Base-by-base conservation (phyloP, 2,888 invertebrate species). In the Caenorhabditis sinica region DNA sequence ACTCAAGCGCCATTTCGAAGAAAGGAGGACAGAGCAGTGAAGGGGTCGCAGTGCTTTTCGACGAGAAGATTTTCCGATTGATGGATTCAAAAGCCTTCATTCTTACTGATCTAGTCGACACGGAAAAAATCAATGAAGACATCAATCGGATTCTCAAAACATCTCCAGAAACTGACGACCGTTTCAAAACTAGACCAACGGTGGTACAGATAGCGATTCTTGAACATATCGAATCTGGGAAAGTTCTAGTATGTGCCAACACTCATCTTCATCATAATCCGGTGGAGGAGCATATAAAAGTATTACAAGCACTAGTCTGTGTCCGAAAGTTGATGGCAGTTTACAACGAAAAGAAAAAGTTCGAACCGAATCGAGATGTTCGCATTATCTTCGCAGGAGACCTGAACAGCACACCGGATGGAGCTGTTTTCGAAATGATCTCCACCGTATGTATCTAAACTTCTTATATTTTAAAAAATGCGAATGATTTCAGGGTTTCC, bases 251-350 rank as follows among this genome's bases (percentile, higher is more conserved):
- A 9, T 93, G 94, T 4, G 97, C 95, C 20, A 97, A 97, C 92
- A 97, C 96, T 1, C 98, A 98, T 94, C 94, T 98, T 65, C 98
- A 96, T 94, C 98, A 97, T 92, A 96, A 96, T 93, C 97, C 97
- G 0, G 95, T 96, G 93, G 96, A 97, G 8, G 96, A 96, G 93
- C 96, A 97, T 92, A 95, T 98, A 88, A 94, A 98, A 84, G 94
- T 97, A 5, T 93, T 97, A 28, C 98, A 98, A 65, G 68, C 81
- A n/a, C 9, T 83, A 4, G 43, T 73, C 9, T 68, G 63, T 23
- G 20, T 56, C 15, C 30, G 82, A 36, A 65, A 74, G 43, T 8
- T 71, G 20, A 23, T 75, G 40, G 20, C 71, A 30, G n/a, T 71
- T 1, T 36, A 69, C n/a, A 40, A 69, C 9, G 69, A 69, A 15